Conservation (phyloP, 2,797 vertebrate species). For the Percopsis omiscomaycus region DNA sequence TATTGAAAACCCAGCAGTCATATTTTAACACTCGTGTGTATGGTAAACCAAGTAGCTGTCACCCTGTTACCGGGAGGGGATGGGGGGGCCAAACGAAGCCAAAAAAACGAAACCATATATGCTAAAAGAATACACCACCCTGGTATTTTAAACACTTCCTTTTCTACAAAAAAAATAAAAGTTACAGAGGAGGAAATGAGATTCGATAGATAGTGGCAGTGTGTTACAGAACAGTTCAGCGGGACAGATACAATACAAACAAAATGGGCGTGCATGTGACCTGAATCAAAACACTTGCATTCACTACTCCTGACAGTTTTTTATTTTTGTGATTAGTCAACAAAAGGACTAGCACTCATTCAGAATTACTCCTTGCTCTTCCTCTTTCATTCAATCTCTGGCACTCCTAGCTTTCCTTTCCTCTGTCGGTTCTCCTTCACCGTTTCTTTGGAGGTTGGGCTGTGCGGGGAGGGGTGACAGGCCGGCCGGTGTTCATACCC, state of each 20-base stretch:
- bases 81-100: conserved; percentile 24
- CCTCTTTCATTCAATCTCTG: conserved; percentile 14
- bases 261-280: conserved; percentile 36
- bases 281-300: conserved; percentile 29
- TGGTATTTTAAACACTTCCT: conserved; percentile 51
- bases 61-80: conserved; percentile 48
- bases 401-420: conserved; percentile 15
- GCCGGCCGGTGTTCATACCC: conserved; percentile 81
- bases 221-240: conserved; percentile 37
- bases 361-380: conserved; percentile 15
- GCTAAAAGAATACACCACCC: conserved; percentile 16
- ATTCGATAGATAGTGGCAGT: not conserved
- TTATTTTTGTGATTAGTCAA: conserved; percentile 18
- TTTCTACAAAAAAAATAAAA: conserved; percentile 50
- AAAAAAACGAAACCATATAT: conserved; percentile 51
- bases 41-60: conserved; percentile 56
- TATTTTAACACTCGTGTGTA: conserved; percentile 55
- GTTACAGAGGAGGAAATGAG: conserved; percentile 46
- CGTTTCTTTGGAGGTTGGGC: conserved; percentile 82
- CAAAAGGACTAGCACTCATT: conserved; percentile 12
- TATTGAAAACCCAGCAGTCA: conserved; percentile 79
- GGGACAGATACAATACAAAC: conserved; percentile 27
- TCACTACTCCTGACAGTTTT: no score
- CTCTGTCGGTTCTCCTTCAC: conserved; percentile 60
- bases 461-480: conserved; percentile 82